These are phyloP conservation scores for Neoascia interrupta DNA, from an alignment of 2,888 invertebrate genomes.

Conservation along the genomic window DNA sequence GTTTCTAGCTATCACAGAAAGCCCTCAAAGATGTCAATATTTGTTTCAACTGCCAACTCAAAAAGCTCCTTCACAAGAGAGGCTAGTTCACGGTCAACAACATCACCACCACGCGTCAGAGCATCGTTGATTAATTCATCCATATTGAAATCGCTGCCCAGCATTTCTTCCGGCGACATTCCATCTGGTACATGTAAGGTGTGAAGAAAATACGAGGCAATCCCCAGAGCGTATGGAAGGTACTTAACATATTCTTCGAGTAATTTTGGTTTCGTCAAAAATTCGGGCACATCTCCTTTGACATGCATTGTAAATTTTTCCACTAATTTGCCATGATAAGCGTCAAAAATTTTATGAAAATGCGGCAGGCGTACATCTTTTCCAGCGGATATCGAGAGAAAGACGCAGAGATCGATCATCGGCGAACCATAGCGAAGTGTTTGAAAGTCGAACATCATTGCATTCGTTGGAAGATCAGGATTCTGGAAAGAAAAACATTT, in stretches of 20 bases:
- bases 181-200: slow-evolving; percentile 72
- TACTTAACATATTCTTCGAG: slow-evolving; percentile 76
- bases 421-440: slow-evolving; percentile 77
- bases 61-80: slow-evolving; percentile 75
- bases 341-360: slow-evolving; percentile 75
- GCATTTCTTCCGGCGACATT: slow-evolving; percentile 67
- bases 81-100: slow-evolving; percentile 75
- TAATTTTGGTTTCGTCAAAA: slow-evolving; percentile 73
- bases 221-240: slow-evolving; percentile 73
- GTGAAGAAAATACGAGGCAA: slow-evolving; percentile 74
- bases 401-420: slow-evolving; percentile 77
- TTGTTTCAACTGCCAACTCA: slow-evolving; percentile 71
- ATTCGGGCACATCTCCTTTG: slow-evolving; percentile 71
- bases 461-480: slow-evolving; percentile 71
- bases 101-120: slow-evolving; percentile 74
- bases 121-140: slow-evolving; percentile 68
- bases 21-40: slow-evolving; percentile 72
- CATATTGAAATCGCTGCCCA: slow-evolving; percentile 35
- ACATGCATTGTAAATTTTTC: slow-evolving; percentile 64
- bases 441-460: slow-evolving; percentile 79
- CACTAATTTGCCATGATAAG: slow-evolving; percentile 73
- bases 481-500: slow-evolving; percentile 45
- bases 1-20: no score
- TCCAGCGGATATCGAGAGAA: slow-evolving; percentile 74
- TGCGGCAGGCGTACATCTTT: slow-evolving; percentile 73